Conservation (phyloP, 2,113 vertebrate species). For the Pterophyllum scalare region DNA sequence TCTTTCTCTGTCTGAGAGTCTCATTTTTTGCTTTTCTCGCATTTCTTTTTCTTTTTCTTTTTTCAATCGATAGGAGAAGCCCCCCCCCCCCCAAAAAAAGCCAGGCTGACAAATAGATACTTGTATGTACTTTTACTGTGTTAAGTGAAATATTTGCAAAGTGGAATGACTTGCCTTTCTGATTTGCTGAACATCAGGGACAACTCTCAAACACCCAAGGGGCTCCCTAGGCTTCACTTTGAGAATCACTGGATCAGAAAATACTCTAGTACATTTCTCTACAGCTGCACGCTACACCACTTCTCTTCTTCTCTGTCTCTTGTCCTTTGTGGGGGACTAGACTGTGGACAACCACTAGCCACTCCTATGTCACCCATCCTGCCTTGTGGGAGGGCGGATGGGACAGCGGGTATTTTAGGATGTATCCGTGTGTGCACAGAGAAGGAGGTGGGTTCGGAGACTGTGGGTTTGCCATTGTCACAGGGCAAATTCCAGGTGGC, state of each 20-base stretch:
- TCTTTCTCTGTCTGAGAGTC: slow-evolving; percentile 34
- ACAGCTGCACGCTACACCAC: slow-evolving; percentile 57
- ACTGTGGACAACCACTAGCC: slow-evolving; percentile 51
- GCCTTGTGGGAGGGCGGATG: slow-evolving; percentile 50
- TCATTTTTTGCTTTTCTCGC: slow-evolving; percentile 16
- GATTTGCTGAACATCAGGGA: slow-evolving; percentile 4
- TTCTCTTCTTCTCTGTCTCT: slow-evolving; percentile 39
- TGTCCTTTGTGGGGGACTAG: slow-evolving; percentile 49
- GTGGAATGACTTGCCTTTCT: slow-evolving; percentile 20
- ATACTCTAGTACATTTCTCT: slow-evolving; percentile 44
- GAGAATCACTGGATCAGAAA: slow-evolving; percentile 61
- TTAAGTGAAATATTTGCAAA: slow-evolving; percentile 16
- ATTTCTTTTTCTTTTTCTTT: background rate
- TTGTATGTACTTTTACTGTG: background rate
- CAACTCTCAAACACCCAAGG: background rate
- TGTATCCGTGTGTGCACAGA: slow-evolving; percentile 54
- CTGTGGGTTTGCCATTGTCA: slow-evolving; percentile 68
- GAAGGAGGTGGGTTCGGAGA: slow-evolving; percentile 44
- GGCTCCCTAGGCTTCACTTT: slow-evolving; percentile 39
- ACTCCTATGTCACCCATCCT: slow-evolving; percentile 53
- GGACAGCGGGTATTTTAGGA: slow-evolving; percentile 42
- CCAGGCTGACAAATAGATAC: background rate
- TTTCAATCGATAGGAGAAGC: background rate
- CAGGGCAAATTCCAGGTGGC: slow-evolving; percentile 72
- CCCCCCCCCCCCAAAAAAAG: background rate